A percentile compares a stretch with the other conserved stretches of the same genome.
phyloP scores from a whole-genome alignment of 2,888 invertebrate species.

The Tuta absoluta region DNA sequence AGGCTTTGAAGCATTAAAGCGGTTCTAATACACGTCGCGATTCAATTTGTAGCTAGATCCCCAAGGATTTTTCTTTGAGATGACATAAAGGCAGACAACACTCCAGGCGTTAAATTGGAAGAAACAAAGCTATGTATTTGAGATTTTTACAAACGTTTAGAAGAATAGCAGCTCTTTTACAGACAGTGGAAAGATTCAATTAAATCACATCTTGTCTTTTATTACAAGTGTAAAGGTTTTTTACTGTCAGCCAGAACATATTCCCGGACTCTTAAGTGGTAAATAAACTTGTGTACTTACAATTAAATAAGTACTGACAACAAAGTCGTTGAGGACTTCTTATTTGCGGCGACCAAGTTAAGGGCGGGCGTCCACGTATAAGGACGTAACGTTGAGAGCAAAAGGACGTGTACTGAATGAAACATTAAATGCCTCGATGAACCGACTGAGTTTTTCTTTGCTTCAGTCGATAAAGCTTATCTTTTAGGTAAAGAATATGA shows the following conservation, averaged over 20 bases:
- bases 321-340: conserved; percentile 26
- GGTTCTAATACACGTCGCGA: conserved; percentile 46
- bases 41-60: conserved; percentile 51
- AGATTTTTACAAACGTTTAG: conserved; percentile 38
- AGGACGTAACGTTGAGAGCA: conserved; percentile 15
- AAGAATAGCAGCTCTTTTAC: conserved; percentile 34
- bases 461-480: not conserved
- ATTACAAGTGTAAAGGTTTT: conserved; percentile 36
- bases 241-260: conserved; percentile 29
- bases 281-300: conserved; percentile 29
- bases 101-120: conserved; percentile 47
- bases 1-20: conserved; percentile 37
- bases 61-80: conserved; percentile 42
- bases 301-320: conserved; percentile 29
- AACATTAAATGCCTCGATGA: conserved; percentile 22
- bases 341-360: conserved; percentile 18
- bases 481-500: not conserved
- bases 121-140: conserved; percentile 36
- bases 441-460: conserved; percentile 18
- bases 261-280: conserved; percentile 28
- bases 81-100: conserved; percentile 44
- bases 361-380: conserved; percentile 24
- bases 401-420: conserved; percentile 17
- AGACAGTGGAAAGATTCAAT: conserved; percentile 35
- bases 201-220: conserved; percentile 34